A percentile compares a stretch with the other conserved stretches of the same genome.
Conservation (phyloP, 2,113 vertebrate species). For the Gymnorhina tibicen region DNA sequence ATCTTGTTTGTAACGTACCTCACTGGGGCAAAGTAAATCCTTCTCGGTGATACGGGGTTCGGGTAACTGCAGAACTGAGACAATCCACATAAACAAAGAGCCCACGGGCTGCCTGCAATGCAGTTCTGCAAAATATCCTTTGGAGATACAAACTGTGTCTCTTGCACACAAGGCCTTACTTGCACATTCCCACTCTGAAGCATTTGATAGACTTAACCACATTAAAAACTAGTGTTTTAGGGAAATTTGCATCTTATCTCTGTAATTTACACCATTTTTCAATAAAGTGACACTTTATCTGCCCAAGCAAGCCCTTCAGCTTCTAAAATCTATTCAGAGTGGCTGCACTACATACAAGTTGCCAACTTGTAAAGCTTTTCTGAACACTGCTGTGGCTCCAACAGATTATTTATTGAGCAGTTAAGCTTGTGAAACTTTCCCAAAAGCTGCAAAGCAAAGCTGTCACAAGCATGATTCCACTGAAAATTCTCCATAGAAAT, state of each 20-base stretch:
- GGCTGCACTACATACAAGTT: not conserved
- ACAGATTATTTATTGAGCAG: slow-evolving; percentile 25
- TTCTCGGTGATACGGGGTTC: rapidly evolving
- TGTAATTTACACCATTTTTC: not conserved
- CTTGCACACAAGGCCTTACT: not conserved
- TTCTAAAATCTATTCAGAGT: not conserved
- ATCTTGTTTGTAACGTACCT: not conserved
- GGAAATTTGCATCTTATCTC: not conserved
- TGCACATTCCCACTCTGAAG: not conserved
- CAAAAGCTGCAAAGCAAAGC: not conserved
- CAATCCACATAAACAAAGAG: rapidly evolving
- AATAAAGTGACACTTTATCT: not conserved
- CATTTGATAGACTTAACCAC: not conserved
- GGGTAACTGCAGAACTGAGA: not conserved
- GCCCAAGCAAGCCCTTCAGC: not conserved
- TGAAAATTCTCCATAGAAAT: not conserved
- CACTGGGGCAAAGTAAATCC: not conserved
- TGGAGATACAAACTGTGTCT: not conserved
- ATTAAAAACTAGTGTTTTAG: not conserved
- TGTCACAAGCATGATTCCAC: not conserved
- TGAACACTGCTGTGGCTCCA: not conserved
- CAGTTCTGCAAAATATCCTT: not conserved
- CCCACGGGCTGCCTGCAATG: not conserved
- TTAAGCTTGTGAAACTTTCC: not conserved
- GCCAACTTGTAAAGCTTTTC: not conserved